Base-by-base conservation (phyloP, 2,888 invertebrate genomes). In the Uropetala carovei region DNA sequence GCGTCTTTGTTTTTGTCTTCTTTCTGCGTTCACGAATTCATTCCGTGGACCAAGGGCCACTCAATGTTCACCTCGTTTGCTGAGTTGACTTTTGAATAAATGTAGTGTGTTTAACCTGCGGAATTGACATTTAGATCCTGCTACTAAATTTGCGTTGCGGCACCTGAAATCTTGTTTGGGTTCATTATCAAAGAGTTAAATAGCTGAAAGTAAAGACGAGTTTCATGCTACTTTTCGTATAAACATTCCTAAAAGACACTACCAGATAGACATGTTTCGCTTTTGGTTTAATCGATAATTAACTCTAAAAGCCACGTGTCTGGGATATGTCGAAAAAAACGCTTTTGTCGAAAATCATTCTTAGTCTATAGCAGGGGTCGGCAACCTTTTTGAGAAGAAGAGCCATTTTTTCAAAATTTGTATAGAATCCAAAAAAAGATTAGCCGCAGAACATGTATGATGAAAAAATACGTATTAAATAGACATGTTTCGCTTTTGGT, bases 11-110 rank as follows among this genome's bases (percentile, higher is more conserved):
- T 68, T 68, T 68, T 68, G 9, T 18, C 75, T 75, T 27, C 75
- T 27, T 75, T 75, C 11, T 75, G 13, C 75, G 11, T 27, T 75
- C 22, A 75, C 22, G 75, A 27, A 75, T 75, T 75, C 75, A 75
- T 9, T 27, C 22, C 27, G 22, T 75, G 75, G 22, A 27, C 22
- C 75, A 75, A 13, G 75, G 27, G 75, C 27, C 27, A 75, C 27
- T 75, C 75, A 75, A 22, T 22, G 75, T 13, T 10, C 16, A 16
- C 18, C n/a, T 68, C 68, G 68, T 22, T 16, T 27, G 18, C 22
- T 75, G 18, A 22, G 27, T 75, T 75, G 27, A 75, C 75, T 75
- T 22, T 27, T 75, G 75, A 75, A 75, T 75, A 75, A 75, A 75
- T 75, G 75, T 75, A 75, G 75, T 13, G 11, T 27, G 75, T 27